Conservation (phyloP, 2,888 invertebrate genomes). For the Polyommatus iphigenia region DNA sequence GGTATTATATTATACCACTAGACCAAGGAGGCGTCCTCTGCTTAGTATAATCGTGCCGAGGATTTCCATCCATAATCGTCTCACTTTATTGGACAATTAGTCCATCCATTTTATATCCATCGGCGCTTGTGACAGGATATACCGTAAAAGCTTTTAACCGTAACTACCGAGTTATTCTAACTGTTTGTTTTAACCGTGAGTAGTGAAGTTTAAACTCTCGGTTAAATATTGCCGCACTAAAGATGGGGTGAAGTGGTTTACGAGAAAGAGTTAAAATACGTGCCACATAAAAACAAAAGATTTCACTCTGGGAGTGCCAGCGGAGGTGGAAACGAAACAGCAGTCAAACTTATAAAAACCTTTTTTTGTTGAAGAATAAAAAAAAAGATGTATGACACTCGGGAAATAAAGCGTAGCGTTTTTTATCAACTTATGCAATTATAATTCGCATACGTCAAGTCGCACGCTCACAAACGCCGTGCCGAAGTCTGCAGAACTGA, state of each 20-base stretch:
- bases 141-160: conserved; percentile 23
- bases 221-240: conserved; percentile 1
- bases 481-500: no score
- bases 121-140: conserved; percentile 6
- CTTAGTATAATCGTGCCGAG: background rate
- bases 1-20: no score
- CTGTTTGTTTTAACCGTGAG: conserved; percentile 14
- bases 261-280: background rate
- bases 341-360: no score
- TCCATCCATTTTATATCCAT: conserved; percentile 8
- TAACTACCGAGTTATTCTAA: conserved; percentile 8
- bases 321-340: no score
- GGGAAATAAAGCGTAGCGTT: no score
- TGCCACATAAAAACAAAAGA: background rate
- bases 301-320: no score
- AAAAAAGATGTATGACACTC: no score
- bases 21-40: no score
- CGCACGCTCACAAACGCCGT: no score
- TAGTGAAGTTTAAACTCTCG: background rate
- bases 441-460: no score
- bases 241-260: background rate
- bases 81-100: background rate
- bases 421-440: no score
- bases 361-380: no score
- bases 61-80: background rate